Evolutionary conservation across 2,888 invertebrate genomes (phyloP), one percentile per base, ranked within the genome.

Genomic region (Perizoma flavofasciatum): DNA sequence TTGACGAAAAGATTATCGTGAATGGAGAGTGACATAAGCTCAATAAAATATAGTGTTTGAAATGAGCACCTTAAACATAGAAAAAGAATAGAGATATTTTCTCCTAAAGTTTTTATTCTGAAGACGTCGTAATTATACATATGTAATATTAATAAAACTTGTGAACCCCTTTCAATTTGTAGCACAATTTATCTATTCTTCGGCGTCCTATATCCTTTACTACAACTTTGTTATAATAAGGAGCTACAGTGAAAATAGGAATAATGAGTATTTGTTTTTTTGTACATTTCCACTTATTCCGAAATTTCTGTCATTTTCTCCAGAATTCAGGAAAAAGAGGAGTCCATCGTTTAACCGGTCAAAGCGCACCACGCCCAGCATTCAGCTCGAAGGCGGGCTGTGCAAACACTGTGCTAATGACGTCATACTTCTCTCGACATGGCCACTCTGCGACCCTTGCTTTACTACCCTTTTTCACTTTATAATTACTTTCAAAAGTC

Each of bases 391-490:
- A 86, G 89, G 89, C 89, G 89, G 89, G 83, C 76, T 87, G 71
- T 78, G 85, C 86, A 84, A 90, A 92, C 90, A 90, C 64, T 70
- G 75, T 67, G 68, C 81, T 88, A 86, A 88, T 91, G 91, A 90
- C 90, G 89, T 90, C 90, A 90, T 75, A 72, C 82, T 81, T 77
- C 79, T 83, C 83, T 83, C 85, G 82, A 86, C 80, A 83, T 83
- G 82, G 86, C 86, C 79, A 85, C 87, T 86, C 81, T 55, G 73
- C 81, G 77, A 83, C 85, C 83, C 83, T 83, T 83, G 46, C 54
- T 41, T 44, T 47, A 47, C 11, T 55, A 55, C 55, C 55, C 60
- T 56, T 57, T 57, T 55, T 49, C 57, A 67, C 59, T 22, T 57
- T 64, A 65, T 69, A 71, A 74, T 70, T 71, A 68, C 65, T 65